Base-by-base conservation (phyloP, 2,113 vertebrate species). In the Indicator indicator region DNA sequence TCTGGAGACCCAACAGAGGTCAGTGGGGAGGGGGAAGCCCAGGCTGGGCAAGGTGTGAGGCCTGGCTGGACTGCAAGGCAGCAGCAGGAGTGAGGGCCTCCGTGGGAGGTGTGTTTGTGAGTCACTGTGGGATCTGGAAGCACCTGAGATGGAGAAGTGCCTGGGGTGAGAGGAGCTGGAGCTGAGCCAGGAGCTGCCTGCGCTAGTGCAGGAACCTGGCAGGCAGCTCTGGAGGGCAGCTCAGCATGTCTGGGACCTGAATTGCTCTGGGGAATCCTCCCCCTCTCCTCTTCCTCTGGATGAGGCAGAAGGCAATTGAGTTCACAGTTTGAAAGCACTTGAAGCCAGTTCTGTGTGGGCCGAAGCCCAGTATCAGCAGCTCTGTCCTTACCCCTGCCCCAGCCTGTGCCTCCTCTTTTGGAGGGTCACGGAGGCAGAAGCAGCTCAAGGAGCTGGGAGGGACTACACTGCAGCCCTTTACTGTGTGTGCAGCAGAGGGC, bases 1-100 rank as follows among this genome's bases (percentile, higher is more conserved):
- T 99, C 97, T 99, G 99, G 99, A 99, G 97, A 64, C 99, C 99
- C 86, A 99, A 99, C 97, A 96, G 99, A 98, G 99, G 99, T 99
- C 71, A 97, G 98, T 81, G 26, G 20, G 6, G 21, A 38, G n/a
- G 26, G 23, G 6, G 26, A 5, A 2, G 44, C 17, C 50, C 20
- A 0, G 0, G 0, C 8, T 6, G 20, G 62, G 65, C 33, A 21
- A 0, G 23, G 9, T 2, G 0, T 5, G 38, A 40, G 38, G 33
- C 68, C 50, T 20, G 46, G 7, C 16, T 38, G 64, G 64, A 58
- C n/a, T 64, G 55, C 3, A 20, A 0, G 50, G 50, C 20, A 50
- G 21, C 9, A 11, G 48, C 9, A 11, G 46, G 46, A 46, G 46
- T 9, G 10, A 50, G 48, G 68, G 74, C 55, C 14, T 3, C 0